Percentiles rank a stretch among this genome's conserved stretches.
phyloP scores from a whole-genome alignment of 1,140 invertebrate genomes.

The Neotoxoptera formosana region DNA sequence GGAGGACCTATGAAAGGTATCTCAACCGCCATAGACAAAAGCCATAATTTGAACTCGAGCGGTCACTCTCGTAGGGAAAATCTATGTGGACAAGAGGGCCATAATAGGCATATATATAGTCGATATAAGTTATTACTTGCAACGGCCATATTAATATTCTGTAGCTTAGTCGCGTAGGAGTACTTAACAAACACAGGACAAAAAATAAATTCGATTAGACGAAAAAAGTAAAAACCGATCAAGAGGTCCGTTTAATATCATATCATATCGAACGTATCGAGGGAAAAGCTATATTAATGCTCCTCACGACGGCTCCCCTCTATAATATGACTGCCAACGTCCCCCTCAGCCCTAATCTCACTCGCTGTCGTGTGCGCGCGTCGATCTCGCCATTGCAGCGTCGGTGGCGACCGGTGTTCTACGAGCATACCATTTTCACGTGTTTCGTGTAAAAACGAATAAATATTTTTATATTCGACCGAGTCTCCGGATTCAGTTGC shows the following conservation, averaged over 20 bases:
- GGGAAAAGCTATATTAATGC: not conserved
- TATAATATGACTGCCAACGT: too few relatives aligned
- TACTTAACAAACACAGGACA: not conserved
- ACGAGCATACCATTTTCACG: not conserved
- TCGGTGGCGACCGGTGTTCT: not conserved
- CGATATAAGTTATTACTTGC: not conserved
- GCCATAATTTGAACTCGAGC: not conserved
- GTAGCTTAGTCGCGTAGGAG: not conserved
- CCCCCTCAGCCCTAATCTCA: not conserved
- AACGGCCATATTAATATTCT: not conserved
- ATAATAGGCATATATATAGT: too few relatives aligned
- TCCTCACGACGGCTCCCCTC: not conserved
- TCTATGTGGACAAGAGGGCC: too few relatives aligned
- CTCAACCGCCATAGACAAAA: not conserved
- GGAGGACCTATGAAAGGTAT: constrained; percentile 9
- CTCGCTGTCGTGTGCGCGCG: not conserved
- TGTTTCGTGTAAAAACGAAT: constrained; percentile 3
- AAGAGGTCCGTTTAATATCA: not conserved
- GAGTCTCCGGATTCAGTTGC: not conserved
- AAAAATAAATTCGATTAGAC: too few relatives aligned
- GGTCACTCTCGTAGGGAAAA: not conserved
- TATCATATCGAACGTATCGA: not conserved
- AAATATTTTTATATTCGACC: not conserved
- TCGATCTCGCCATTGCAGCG: not conserved
- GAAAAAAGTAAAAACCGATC: not conserved